Evolutionary conservation across 2,888 invertebrate species (phyloP), one percentile per base, ranked within the genome.

Genomic region (Rhingia rostrata): DNA sequence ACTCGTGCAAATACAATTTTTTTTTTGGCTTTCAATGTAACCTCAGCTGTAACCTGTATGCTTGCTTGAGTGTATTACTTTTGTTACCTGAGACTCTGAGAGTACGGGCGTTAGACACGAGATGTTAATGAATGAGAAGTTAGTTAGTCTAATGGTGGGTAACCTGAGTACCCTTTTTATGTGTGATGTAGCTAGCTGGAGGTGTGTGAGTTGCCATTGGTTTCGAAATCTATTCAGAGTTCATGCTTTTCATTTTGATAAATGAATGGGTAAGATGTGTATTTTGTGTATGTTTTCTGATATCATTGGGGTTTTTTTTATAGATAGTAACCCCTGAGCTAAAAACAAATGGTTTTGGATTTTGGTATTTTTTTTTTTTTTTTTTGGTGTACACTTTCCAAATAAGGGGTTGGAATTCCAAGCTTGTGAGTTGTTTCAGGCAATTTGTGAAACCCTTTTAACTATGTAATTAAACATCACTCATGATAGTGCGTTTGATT

Each of bases 41-140:
- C 43, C 41, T n/a, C 7, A 22, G 22, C 22, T 22, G 22, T 22
- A 22, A 22, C 22, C 22, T 22, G 22, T 22, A 22, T 22, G 22
- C 22, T 22, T 60, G 30, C 32, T 61, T 32, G 54, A 63, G 41
- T 45, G 58, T 64, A 78, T 73, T 78, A 73, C 63, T 63, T 78
- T 73, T 78, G 79, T 69, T 79, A 83, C 67, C 47, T n/a, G 78
- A 75, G 75, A 61, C 39, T 14, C 30, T 45, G 12, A 35, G 33
- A 58, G 63, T 53, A 63, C 51, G 41, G 35, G 30, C 49, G 63
- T 51, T 63, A 35, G 69, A 58, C 22, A 22, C 22, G 53, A 66
- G 73, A 72, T 83, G 83, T 47, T 83, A 83, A 83, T 83, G 83
- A 83, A 73, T 83, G 79, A 79, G 78, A 45, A 73, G 73, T 73